Evolutionary conservation across 2,797 vertebrate species (phyloP), one percentile per base, ranked within the genome.

Genomic region (Notolepis coatsorum): DNA sequence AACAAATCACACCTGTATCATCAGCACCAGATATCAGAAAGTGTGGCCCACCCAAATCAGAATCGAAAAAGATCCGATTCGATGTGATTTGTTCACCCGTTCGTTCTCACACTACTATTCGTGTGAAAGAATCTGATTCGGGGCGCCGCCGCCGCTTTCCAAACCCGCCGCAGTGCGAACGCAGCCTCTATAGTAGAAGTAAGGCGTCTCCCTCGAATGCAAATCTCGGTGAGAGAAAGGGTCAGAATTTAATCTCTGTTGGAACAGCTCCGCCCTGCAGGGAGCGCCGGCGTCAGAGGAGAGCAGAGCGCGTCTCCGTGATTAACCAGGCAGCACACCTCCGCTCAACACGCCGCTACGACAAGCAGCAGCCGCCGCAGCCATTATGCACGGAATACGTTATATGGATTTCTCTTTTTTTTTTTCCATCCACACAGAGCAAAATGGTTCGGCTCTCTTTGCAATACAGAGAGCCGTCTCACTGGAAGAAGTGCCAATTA

Each of bases 401-500:
- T 75, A 65, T 75, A 65, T 57, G 41, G 24, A 31, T 58, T 72
- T 55, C 41, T 51, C 20, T 63, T n/a, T n/a, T n/a, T n/a, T n/a
- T n/a, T n/a, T n/a, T n/a, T n/a, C n/a, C n/a, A n/a, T n/a, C n/a
- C n/a, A n/a, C n/a, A n/a, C n/a, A 60, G 9, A 54, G 35, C 24
- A 21, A 38, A n/a, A 37, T 61, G 21, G 54, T 45, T 53, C 54
- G 42, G 50, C 54, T 75, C 54, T 75, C 35, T 64, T 70, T 66
- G 62, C 63, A 84, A 78, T n/a, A n/a, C 71, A 75, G 58, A 69
- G 21, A n/a, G 61, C 51, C 38, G 71, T 85, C 77, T 85, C 68
- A 46, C 48, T 78, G 67, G 27, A 41, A 87, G 84, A 88, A 84
- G 72, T 83, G 83, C 66, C 89, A 93, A 91, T 92, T 92, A 91